Percentiles rank a stretch among this genome's conserved stretches.
phyloP scores from a whole-genome alignment of 2,888 invertebrate species.

The Aricia artaxerxes region DNA sequence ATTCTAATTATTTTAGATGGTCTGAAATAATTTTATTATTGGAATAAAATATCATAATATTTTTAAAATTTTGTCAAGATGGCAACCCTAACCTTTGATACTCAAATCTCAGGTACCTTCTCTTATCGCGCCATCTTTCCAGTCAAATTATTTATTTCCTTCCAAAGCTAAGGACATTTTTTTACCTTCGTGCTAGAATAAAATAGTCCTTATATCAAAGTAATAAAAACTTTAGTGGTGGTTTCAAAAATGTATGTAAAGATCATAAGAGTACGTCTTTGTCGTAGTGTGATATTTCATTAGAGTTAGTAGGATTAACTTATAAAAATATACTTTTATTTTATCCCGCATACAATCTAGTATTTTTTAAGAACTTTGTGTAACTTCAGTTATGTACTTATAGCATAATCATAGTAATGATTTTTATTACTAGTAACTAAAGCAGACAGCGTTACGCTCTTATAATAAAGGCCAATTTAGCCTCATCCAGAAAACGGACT shows the following conservation, averaged over 20 bases:
- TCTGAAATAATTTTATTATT: no score
- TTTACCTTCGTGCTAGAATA: slow-evolving; percentile 23
- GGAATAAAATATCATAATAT: no score
- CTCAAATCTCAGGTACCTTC: slow-evolving; percentile 57
- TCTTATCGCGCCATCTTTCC: slow-evolving; percentile 67
- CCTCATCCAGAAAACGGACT: background rate
- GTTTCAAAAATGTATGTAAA: slow-evolving; percentile 40
- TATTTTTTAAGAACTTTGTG: background rate
- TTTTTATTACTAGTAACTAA: background rate
- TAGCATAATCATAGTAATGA: background rate
- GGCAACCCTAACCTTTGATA: slow-evolving; percentile 52
- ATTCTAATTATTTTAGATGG: no score
- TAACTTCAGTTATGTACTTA: background rate
- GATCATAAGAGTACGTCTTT: slow-evolving; percentile 45
- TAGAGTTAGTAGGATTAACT: slow-evolving; percentile 66
- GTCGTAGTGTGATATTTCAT: slow-evolving; percentile 67
- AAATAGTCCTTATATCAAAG: slow-evolving; percentile 37
- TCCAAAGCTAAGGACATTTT: slow-evolving; percentile 47
- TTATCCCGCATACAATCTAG: slow-evolving; percentile 29
- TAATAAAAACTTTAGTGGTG: slow-evolving; percentile 33
- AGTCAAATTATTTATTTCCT: slow-evolving; percentile 61
- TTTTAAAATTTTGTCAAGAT: background rate
- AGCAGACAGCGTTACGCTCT: background rate
- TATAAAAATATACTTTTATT: slow-evolving; percentile 55
- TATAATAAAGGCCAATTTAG: background rate